These are phyloP conservation scores for Anthrax anthrax DNA, from an alignment of 2,888 invertebrate genomes.

Conservation along the genomic window DNA sequence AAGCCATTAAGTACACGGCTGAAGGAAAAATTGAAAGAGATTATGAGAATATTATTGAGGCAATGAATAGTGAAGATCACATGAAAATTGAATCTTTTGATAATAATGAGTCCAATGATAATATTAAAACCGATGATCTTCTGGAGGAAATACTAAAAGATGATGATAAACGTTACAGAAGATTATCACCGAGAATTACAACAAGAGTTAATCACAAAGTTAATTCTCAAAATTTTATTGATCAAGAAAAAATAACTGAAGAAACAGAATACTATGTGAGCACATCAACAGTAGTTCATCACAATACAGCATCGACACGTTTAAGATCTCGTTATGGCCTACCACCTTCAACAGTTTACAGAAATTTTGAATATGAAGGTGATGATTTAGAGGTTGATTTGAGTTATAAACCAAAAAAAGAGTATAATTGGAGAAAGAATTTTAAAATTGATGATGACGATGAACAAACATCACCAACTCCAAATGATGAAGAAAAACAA, in stretches of 20 bases:
- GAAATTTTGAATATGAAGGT: constrained; percentile 17
- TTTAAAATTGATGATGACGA: constrained; percentile 26
- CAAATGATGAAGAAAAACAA: not conserved
- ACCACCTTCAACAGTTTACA: constrained; percentile 16
- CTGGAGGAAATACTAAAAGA: constrained; percentile 9
- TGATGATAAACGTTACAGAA: constrained; percentile 1
- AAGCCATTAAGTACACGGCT: constrained; percentile 28
- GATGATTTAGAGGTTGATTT: constrained; percentile 23
- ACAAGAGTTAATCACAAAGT: not conserved
- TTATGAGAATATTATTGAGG: constrained; percentile 26
- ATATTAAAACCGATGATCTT: constrained; percentile 5
- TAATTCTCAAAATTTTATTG: not conserved
- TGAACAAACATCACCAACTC: constrained; percentile 5
- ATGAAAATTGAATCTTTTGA: not conserved
- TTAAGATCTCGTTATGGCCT: constrained; percentile 29
- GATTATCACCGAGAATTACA: not conserved
- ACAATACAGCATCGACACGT: constrained; percentile 13
- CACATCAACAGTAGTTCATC: not conserved
- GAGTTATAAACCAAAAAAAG: constrained; percentile 28
- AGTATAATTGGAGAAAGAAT: constrained; percentile 33
- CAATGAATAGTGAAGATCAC: constrained; percentile 13
- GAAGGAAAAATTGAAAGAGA: constrained; percentile 29
- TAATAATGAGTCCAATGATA: not conserved
- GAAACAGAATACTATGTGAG: not conserved
- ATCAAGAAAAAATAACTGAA: not conserved